These are phyloP conservation scores for Suricata suricatta DNA, from an alignment of 2,113 vertebrate species.

Conservation along the genomic window DNA sequence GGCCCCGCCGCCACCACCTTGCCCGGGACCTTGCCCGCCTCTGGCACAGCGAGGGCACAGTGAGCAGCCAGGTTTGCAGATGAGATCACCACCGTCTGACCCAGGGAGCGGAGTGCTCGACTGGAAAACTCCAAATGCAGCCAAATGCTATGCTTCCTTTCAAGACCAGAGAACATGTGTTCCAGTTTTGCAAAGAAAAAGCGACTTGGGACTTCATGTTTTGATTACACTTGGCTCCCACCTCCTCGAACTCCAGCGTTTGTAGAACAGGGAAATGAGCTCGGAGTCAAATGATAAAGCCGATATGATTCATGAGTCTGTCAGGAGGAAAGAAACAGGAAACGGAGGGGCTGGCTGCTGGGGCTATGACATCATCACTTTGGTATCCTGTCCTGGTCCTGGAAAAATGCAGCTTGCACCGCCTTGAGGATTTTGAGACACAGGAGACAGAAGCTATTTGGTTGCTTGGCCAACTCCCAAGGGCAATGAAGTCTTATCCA, in stretches of 20 bases:
- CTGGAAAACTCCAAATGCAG: neutral
- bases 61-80: neutral
- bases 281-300: neutral
- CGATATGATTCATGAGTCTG: conserved; percentile 53
- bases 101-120: neutral
- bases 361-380: conserved; percentile 59
- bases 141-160: conserved; percentile 16
- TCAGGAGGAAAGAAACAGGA: conserved; percentile 66
- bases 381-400: neutral
- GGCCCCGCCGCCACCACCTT: fast-evolving
- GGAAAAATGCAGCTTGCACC: conserved; percentile 45
- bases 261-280: conserved; percentile 67
- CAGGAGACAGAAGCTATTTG: conserved; percentile 52
- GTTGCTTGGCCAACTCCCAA: neutral
- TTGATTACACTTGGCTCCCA: conserved; percentile 54
- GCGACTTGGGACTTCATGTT: neutral
- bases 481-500: neutral
- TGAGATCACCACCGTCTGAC: conserved; percentile 47
- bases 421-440: neutral
- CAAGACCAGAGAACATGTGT: neutral
- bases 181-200: neutral
- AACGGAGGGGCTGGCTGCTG: neutral
- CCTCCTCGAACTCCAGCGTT: neutral
- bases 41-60: neutral
- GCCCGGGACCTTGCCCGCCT: fast-evolving